phyloP scores from a whole-genome alignment of 2,113 vertebrate genomes.

The Prunella himalayana region DNA sequence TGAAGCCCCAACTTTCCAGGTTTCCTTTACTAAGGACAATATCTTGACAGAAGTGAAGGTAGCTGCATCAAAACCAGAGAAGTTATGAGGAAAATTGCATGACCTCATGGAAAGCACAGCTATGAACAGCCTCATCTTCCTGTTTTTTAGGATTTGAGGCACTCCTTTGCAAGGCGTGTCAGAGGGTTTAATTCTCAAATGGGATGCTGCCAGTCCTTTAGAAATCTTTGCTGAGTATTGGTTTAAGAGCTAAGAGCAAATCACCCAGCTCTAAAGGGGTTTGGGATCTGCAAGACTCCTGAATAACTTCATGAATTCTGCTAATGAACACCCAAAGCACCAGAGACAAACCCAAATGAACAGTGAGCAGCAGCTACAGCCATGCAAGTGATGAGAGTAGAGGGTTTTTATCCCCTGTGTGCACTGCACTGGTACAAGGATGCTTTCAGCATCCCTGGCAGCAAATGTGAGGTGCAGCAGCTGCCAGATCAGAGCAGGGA shows the following conservation, averaged over 20 bases:
- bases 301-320: neutral
- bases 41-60: slow-evolving; percentile 89
- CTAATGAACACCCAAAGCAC: neutral
- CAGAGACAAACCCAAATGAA: neutral
- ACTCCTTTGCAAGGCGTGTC: neutral
- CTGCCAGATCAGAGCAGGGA: accelerated
- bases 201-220: neutral
- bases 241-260: neutral
- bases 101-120: neutral
- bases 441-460: neutral
- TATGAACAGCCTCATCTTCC: neutral
- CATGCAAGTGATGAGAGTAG: accelerated
- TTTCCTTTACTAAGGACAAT: slow-evolving; percentile 85
- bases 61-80: slow-evolving; percentile 53
- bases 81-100: neutral
- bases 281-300: neutral
- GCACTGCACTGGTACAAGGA: neutral
- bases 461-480: neutral
- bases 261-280: neutral
- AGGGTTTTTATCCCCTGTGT: neutral
- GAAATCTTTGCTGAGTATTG: neutral
- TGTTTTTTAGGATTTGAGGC: neutral
- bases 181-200: neutral
- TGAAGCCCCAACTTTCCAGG: slow-evolving; percentile 92
- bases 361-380: neutral